Percentiles rank a stretch among this genome's conserved stretches.
Evolutionary conservation across 2,888 invertebrate species (phyloP).

Genomic region (Aphrophora alni): DNA sequence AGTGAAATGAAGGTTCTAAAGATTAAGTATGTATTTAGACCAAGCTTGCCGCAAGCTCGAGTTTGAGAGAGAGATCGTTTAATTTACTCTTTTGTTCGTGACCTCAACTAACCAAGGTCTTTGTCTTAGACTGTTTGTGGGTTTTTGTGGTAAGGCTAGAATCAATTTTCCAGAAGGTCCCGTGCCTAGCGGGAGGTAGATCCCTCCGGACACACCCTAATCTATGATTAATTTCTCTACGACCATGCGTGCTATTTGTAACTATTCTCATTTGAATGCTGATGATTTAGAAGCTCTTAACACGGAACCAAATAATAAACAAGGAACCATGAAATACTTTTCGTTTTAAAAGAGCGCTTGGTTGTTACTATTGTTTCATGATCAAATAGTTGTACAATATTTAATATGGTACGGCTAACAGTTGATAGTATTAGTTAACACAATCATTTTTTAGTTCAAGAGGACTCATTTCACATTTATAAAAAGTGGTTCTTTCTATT

Average conservation of each 20-base stretch:
- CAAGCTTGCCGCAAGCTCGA: neutral
- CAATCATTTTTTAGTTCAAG: no score
- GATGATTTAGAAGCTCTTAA: neutral
- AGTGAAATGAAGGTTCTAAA: neutral
- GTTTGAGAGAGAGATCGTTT: neutral
- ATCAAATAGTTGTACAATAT: no score
- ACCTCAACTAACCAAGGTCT: neutral
- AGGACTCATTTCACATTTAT: no score
- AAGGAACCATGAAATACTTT: neutral
- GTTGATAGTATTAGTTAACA: no score
- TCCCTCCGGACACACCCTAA: neutral
- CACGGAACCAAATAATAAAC: neutral
- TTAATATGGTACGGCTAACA: no score
- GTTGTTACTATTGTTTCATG: no score
- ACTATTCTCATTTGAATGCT: neutral
- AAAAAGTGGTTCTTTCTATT: no score
- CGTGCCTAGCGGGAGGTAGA: slow-evolving; percentile 5
- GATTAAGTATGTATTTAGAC: neutral
- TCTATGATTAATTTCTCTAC: slow-evolving; percentile 6
- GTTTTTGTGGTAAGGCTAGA: slow-evolving; percentile 9
- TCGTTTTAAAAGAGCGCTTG: no score
- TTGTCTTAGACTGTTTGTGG: neutral
- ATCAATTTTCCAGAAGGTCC: neutral
- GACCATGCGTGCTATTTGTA: slow-evolving; percentile 3
- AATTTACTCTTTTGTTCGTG: neutral